phyloP scores from a whole-genome alignment of 1,140 invertebrate species.

The Coenobita brevimanus region DNA sequence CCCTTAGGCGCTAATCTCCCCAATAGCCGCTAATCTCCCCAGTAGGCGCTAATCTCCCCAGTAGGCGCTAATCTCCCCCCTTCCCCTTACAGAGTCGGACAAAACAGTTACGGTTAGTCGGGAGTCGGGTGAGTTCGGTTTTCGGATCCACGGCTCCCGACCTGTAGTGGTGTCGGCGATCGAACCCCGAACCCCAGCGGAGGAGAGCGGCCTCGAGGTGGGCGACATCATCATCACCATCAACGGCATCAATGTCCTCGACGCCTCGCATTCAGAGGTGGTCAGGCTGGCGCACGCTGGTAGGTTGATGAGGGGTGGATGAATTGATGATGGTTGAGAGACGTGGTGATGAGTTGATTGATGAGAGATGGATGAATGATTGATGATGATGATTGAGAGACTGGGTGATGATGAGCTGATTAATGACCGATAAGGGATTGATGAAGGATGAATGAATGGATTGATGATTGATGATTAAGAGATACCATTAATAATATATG shows the following conservation, averaged over 20 bases:
- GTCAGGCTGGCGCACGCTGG: slow-evolving; percentile 93
- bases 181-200: slow-evolving; percentile 83
- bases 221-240: slow-evolving; percentile 95
- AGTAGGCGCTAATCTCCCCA: too few species aligned
- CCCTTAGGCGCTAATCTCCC: too few species aligned
- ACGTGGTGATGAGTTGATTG: too few species aligned
- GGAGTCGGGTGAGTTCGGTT: slow-evolving; percentile 93
- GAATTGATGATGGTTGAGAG: background rate
- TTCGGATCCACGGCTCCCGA: slow-evolving; percentile 94
- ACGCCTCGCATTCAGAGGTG: slow-evolving; percentile 95
- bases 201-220: slow-evolving; percentile 84
- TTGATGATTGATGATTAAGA: too few species aligned
- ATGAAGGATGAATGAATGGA: too few species aligned
- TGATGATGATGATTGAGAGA: too few species aligned
- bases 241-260: slow-evolving; percentile 91
- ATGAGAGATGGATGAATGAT: too few species aligned
- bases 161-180: slow-evolving; percentile 96
- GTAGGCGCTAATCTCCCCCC: too few species aligned
- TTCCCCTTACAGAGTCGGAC: slow-evolving; percentile 84
- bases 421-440: too few species aligned
- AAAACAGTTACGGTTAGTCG: slow-evolving; percentile 87
- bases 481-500: too few species aligned
- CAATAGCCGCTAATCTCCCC: too few species aligned
- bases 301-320: slow-evolving; percentile 72
- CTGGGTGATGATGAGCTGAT: too few species aligned